A percentile compares a stretch with the other conserved stretches of the same genome.
Evolutionary conservation across 2,888 invertebrate species (phyloP).

Genomic region (Orchesella flavescens): DNA sequence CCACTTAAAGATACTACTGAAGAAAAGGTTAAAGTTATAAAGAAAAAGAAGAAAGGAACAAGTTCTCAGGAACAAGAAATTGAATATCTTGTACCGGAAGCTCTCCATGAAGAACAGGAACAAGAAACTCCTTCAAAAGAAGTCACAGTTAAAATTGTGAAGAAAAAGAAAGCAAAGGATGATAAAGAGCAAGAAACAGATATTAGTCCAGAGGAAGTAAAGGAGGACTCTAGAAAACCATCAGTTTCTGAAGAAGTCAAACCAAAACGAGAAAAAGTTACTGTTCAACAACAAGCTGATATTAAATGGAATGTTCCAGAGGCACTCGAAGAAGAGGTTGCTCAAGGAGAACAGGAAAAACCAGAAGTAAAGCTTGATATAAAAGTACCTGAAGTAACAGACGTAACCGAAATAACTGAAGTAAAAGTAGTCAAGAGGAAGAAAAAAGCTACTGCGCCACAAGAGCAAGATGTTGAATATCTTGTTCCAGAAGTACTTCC

Average conservation of each 20-base stretch:
- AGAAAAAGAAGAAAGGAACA: constrained; percentile 2
- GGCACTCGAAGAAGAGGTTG: background rate
- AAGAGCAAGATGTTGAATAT: constrained; percentile 6
- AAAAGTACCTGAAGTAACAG: background rate
- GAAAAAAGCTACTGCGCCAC: no score
- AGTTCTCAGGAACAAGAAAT: no score
- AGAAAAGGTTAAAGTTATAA: background rate
- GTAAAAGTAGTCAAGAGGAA: no score
- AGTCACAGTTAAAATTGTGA: background rate
- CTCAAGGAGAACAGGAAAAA: background rate
- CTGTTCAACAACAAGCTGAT: background rate
- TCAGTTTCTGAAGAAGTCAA: background rate
- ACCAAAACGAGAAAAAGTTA: constrained; percentile 1
- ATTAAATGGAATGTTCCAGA: background rate
- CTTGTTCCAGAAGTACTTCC: background rate
- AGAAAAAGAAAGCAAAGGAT: constrained; percentile 20
- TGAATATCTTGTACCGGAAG: background rate
- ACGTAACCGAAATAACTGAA: background rate
- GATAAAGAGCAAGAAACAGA: constrained; percentile 2
- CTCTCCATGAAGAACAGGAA: no score
- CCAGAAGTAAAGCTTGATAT: background rate
- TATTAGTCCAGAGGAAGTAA: background rate
- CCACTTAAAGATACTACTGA: no score
- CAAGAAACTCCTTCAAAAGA: no score
- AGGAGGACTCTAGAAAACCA: background rate